Percentiles rank a stretch among this genome's conserved stretches.
These are phyloP conservation scores for Rhinogobio ventralis DNA, from an alignment of 2,797 vertebrate genomes.

Conservation along the genomic window DNA sequence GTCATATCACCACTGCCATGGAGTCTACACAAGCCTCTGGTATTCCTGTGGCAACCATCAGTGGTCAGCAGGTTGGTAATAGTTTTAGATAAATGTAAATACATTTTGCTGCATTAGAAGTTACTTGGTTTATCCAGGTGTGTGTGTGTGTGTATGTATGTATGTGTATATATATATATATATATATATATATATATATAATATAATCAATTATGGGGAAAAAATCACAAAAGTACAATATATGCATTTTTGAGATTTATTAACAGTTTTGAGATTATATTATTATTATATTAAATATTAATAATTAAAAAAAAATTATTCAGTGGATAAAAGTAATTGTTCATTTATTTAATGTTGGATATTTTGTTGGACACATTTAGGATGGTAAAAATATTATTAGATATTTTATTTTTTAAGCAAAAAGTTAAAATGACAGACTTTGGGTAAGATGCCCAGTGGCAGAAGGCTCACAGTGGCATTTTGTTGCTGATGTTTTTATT, in stretches of 20 bases:
- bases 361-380: background rate
- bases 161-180: no score
- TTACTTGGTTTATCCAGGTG: background rate
- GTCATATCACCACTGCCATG: slow-evolving; percentile 92
- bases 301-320: no score
- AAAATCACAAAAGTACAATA: no score
- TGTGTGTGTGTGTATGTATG: no score
- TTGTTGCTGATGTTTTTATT: background rate
- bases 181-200: no score
- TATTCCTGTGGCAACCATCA: slow-evolving; percentile 98
- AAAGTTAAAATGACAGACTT: background rate
- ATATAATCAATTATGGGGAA: no score
- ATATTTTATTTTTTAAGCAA: background rate
- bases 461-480: background rate
- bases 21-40: slow-evolving; percentile 89
- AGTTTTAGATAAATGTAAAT: background rate
- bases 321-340: background rate
- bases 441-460: background rate
- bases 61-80: slow-evolving; percentile 91
- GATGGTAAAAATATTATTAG: background rate
- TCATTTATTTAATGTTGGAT: background rate
- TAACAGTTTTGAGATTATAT: no score
- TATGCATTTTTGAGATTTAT: no score
- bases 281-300: no score
- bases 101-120: background rate